Percentiles rank a stretch among this genome's conserved stretches.
These are phyloP conservation scores for Oplegnathus fasciatus DNA, from an alignment of 2,113 vertebrate genomes.

Conservation along the genomic window DNA sequence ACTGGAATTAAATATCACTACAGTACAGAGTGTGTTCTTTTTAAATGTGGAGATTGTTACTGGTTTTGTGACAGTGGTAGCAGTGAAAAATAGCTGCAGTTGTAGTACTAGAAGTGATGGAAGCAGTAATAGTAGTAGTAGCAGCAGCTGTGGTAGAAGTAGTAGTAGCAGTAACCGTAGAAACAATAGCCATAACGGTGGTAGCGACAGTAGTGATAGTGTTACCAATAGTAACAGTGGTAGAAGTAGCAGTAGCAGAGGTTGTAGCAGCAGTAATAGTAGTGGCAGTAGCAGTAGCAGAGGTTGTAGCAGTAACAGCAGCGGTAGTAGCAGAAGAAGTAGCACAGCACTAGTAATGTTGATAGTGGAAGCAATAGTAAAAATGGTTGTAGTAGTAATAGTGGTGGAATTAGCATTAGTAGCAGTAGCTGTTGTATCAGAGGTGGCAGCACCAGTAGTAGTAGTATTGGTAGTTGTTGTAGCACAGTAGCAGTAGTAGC, in stretches of 20 bases:
- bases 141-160: neutral
- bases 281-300: neutral
- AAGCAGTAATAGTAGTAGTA: neutral
- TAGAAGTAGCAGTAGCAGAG: neutral
- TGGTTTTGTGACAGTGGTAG: neutral
- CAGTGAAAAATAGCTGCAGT: neutral
- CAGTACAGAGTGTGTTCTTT: neutral
- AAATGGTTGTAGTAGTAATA: too few species aligned
- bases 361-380: too few species aligned
- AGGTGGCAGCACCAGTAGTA: too few species aligned
- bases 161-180: neutral
- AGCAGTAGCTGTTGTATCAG: too few species aligned
- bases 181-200: neutral
- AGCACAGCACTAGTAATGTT: too few species aligned
- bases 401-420: too few species aligned
- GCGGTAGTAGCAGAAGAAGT: too few species aligned
- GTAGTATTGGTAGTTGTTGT: too few species aligned
- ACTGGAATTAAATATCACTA: conserved; percentile 5
- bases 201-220: neutral
- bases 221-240: too few species aligned
- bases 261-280: neutral
- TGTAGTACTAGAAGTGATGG: neutral
- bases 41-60: neutral
- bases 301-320: too few species aligned
- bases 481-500: too few species aligned